Percentiles rank a stretch among this genome's conserved stretches.
These are phyloP conservation scores for Bos indicus DNA, from an alignment of 2,113 vertebrate genomes.

Conservation along the genomic window DNA sequence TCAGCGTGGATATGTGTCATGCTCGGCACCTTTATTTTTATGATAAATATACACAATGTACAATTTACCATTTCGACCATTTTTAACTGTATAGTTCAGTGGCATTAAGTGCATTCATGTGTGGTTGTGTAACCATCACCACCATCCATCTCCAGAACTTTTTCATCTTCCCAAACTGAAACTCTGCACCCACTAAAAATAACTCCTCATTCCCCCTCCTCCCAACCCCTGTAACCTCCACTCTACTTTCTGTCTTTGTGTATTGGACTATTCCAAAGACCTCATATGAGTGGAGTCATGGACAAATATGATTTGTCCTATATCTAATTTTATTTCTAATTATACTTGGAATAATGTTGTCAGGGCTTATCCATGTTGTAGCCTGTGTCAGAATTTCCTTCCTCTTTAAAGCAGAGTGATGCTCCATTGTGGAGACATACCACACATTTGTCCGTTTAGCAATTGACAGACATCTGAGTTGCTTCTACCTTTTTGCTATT, in stretches of 20 bases:
- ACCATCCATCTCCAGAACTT: background rate
- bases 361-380: background rate
- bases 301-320: background rate
- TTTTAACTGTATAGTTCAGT: background rate
- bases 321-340: background rate
- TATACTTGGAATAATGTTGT: background rate
- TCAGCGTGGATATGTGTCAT: background rate
- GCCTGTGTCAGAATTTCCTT: background rate
- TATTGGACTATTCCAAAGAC: background rate
- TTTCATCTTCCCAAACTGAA: background rate
- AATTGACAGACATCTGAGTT: background rate
- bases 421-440: no score
- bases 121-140: background rate
- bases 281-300: background rate
- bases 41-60: background rate
- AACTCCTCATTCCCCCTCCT: background rate
- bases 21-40: background rate
- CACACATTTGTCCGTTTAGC: background rate
- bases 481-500: background rate
- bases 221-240: fast-evolving
- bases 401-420: background rate
- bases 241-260: background rate
- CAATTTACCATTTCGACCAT: background rate
- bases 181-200: background rate
- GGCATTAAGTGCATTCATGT: background rate